phyloP scores from a whole-genome alignment of 2,888 invertebrate species.

The Nomada fucata region DNA sequence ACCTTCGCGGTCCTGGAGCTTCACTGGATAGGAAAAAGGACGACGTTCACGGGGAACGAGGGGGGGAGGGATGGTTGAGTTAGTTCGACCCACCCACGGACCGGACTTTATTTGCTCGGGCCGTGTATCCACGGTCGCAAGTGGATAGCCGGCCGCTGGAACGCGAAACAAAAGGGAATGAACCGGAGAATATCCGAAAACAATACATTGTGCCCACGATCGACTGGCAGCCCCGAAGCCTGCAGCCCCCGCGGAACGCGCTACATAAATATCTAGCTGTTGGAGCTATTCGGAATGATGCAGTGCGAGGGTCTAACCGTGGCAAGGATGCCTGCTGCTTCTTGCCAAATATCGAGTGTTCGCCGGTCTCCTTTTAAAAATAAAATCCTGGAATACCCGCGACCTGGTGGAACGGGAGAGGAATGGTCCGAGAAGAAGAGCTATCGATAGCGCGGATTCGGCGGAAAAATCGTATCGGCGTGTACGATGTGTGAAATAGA shows the following conservation, averaged over 20 bases:
- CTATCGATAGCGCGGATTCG: no score
- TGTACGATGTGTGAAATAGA: no score
- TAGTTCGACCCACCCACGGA: conserved; percentile 15
- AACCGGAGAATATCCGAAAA: conserved; percentile 78
- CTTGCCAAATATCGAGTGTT: conserved; percentile 63
- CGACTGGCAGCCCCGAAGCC: conserved; percentile 41
- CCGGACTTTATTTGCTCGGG: conserved; percentile 51
- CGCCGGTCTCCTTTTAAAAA: neutral
- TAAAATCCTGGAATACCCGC: no score
- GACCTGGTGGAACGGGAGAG: no score
- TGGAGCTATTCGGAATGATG: conserved; percentile 59
- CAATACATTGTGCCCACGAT: conserved; percentile 75
- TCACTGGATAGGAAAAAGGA: neutral
- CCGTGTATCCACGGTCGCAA: conserved; percentile 49
- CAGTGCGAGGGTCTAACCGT: conserved; percentile 42
- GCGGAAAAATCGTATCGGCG: no score
- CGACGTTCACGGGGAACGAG: neutral
- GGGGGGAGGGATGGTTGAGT: neutral
- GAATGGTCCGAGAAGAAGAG: no score
- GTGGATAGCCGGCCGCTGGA: conserved; percentile 60
- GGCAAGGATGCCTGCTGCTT: conserved; percentile 36
- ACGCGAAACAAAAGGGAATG: conserved; percentile 73
- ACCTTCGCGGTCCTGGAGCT: conserved; percentile 3
- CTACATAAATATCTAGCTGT: conserved; percentile 71
- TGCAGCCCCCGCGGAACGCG: conserved; percentile 10